Conservation (phyloP, 2,888 invertebrate species). For the Trypoxylon attenuatum region DNA sequence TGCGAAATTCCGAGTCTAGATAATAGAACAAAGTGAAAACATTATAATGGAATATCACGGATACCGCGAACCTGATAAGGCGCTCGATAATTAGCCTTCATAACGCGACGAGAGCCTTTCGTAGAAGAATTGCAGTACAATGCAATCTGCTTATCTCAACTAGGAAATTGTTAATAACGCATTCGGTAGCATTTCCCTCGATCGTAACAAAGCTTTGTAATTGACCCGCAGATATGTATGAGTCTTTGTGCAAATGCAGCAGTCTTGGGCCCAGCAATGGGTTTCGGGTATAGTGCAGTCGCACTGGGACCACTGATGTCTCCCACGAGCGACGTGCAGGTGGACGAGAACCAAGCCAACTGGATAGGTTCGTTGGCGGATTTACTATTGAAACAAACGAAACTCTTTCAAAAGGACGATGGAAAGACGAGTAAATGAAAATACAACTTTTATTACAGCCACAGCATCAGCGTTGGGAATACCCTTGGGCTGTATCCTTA, state of each 20-base stretch:
- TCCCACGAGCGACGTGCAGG: slow-evolving; percentile 61
- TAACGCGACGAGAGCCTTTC: background rate
- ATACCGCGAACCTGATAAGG: too few relatives aligned
- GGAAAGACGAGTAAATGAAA: background rate
- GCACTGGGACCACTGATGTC: slow-evolving; percentile 74
- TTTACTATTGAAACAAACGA: background rate
- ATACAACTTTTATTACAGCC: slow-evolving; percentile 69
- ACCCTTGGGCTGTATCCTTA: slow-evolving; percentile 77
- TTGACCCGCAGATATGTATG: slow-evolving; percentile 72
- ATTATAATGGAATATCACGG: too few relatives aligned
- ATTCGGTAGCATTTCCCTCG: background rate
- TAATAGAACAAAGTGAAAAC: too few relatives aligned
- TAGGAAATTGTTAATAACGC: background rate
- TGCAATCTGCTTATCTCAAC: background rate
- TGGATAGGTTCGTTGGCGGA: slow-evolving; percentile 77
- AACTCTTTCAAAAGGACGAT: background rate
- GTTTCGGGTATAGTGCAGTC: slow-evolving; percentile 78
- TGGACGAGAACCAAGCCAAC: slow-evolving; percentile 74
- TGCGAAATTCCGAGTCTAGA: too few relatives aligned
- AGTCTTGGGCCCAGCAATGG: slow-evolving; percentile 77
- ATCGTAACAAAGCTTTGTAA: background rate
- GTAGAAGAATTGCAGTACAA: background rate
- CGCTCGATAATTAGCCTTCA: too few relatives aligned
- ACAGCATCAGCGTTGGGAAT: slow-evolving; percentile 77
- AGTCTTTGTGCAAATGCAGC: slow-evolving; percentile 76